Base-by-base conservation (phyloP, 1,140 invertebrate species). In the Whitmania pigra region DNA sequence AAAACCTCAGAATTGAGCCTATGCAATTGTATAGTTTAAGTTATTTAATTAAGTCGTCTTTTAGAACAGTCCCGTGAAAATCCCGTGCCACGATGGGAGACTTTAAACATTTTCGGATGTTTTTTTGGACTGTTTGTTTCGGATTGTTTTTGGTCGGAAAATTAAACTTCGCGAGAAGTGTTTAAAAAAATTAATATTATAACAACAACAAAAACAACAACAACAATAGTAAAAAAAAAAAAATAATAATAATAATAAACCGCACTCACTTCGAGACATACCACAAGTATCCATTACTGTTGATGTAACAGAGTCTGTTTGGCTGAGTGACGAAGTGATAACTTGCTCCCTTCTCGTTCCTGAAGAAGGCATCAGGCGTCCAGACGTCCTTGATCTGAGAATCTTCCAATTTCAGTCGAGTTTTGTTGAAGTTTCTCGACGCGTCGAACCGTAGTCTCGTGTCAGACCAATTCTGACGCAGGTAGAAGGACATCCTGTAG, bases 291-390 rank as follows among this genome's bases (percentile, higher is more conserved):
- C 88, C 87, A 72, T 86, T 82, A 13, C 83, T 84, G 77, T 86
- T 84, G 43, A 88, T 86, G 72, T 87, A 78, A 73, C 88, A 84
- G 36, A 88, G 78, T 31, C 87, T 86, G 77, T 88, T 88, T 6
- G 87, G 86, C 22, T 88, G 86, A 2, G 79, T 80, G 22, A 80
- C 75, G 31, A 72, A 63, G 66, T 79, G 78, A 60, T 77, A 77
- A 40, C 73, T 67, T 13, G 78, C 87, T 73, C 86, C 83, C 80
- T 88, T 88, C 43, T 86, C 87, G 78, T 88, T 88, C 57, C 57
- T 63, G 74, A 79, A 76, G 71, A 77, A 78, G 25, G 78, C 74
- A 71, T 79, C 78, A 2, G 78, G 78, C 31, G 76, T 74, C 78
- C 78, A 79, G 20, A 79, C 72, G 36, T 75, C 74, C n/a, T 75